phyloP scores from a whole-genome alignment of 2,113 vertebrate species.

The Crypturellus undulatus region DNA sequence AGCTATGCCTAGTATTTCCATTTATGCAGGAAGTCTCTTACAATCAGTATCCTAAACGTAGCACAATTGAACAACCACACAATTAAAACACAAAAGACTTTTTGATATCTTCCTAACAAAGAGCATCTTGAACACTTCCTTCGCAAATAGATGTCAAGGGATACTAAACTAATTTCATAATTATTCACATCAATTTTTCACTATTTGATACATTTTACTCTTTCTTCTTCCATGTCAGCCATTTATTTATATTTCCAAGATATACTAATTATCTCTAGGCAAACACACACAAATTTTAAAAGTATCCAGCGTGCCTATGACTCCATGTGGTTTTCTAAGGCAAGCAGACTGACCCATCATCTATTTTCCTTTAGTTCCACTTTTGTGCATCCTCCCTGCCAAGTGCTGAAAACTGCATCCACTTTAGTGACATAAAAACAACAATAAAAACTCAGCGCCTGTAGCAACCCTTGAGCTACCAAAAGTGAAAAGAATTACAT shows the following conservation, averaged over 20 bases:
- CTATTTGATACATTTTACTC: not conserved
- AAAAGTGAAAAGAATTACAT: constrained; percentile 48
- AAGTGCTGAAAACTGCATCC: constrained; percentile 18
- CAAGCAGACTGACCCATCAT: not conserved
- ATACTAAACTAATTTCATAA: not conserved
- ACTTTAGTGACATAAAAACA: constrained; percentile 46
- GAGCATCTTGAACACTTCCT: constrained; percentile 17
- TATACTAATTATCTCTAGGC: not conserved
- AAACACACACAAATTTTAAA: not conserved
- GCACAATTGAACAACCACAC: constrained; percentile 15
- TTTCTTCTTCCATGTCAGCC: not conserved
- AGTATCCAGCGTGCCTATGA: not conserved
- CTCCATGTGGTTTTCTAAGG: not conserved
- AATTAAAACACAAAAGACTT: constrained; percentile 54
- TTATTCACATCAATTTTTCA: not conserved
- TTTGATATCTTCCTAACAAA: not conserved
- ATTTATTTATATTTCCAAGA: not conserved
- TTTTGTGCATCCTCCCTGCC: constrained; percentile 14
- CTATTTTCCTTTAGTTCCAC: not conserved
- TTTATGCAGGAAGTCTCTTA: not conserved
- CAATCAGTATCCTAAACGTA: not conserved
- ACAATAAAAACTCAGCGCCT: constrained; percentile 59
- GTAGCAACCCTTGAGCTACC: constrained; percentile 46
- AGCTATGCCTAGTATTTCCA: not conserved
- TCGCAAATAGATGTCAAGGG: constrained; percentile 11